phyloP scores from a whole-genome alignment of 2,113 vertebrate genomes.

The Campylomormyrus tamandua region DNA sequence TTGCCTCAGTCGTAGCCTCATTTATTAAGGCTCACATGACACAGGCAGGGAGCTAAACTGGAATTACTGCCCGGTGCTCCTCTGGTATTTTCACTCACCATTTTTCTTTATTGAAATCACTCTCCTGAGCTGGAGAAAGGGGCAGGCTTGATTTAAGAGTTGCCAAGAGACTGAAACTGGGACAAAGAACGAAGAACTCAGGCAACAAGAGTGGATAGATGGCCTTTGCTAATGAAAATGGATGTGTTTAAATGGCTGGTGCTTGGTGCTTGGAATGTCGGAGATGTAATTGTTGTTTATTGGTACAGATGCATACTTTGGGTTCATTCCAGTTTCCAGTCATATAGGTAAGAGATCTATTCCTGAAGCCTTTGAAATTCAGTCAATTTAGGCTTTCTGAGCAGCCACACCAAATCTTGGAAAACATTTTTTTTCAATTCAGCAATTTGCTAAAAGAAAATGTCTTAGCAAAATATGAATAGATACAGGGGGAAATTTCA shows the following conservation, averaged over 20 bases:
- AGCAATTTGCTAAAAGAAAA: neutral
- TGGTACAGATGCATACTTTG: neutral
- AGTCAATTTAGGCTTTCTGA: constrained; percentile 24
- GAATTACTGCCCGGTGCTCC: constrained; percentile 29
- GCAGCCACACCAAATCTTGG: constrained; percentile 19
- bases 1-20: constrained; percentile 18
- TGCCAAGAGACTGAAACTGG: constrained; percentile 29
- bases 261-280: neutral
- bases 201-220: constrained; percentile 39
- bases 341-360: neutral
- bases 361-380: neutral
- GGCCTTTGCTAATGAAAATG: constrained; percentile 8
- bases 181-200: constrained; percentile 39
- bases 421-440: neutral
- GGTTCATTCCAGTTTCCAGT: constrained; percentile 22
- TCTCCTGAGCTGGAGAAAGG: constrained; percentile 24
- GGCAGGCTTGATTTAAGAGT: constrained; percentile 23
- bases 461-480: neutral
- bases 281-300: neutral
- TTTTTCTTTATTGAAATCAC: constrained; percentile 21
- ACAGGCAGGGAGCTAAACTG: constrained; percentile 28
- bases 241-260: neutral
- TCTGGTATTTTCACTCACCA: constrained; percentile 23
- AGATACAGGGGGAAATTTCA: neutral
- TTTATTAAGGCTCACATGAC: constrained; percentile 13